Evolutionary conservation across 2,797 vertebrate species (phyloP).

Genomic region (Coracias cyanogaster): DNA sequence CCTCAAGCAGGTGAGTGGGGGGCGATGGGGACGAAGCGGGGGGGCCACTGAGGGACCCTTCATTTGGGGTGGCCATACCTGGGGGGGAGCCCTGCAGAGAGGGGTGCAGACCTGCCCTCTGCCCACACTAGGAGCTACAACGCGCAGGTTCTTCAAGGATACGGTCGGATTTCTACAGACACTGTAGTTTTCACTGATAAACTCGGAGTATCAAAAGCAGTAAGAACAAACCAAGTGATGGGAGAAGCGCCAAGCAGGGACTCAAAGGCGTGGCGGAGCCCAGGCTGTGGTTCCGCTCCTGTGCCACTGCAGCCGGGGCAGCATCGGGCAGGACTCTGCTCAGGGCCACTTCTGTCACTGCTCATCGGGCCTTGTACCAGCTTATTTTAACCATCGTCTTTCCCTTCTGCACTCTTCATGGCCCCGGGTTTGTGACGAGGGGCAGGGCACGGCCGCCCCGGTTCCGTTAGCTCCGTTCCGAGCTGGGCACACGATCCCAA

Average conservation of each 20-base stretch:
- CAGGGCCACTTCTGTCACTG: not conserved
- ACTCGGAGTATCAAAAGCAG: not conserved
- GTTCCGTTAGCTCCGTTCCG: fast-evolving
- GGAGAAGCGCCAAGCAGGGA: not conserved
- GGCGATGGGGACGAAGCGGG: fast-evolving
- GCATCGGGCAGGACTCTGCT: not conserved
- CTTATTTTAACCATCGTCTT: not conserved
- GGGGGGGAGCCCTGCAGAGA: fast-evolving
- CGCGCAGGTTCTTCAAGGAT: fast-evolving
- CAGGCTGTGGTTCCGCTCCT: not conserved
- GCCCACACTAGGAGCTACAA: not conserved
- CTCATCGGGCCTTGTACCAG: not conserved
- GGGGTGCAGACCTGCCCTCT: not conserved
- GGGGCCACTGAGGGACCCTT: fast-evolving
- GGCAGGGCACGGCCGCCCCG: fast-evolving
- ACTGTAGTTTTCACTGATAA: not conserved
- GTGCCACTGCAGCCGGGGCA: not conserved
- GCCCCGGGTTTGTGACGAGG: not conserved
- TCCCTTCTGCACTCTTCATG: not conserved
- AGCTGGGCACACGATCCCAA: fast-evolving
- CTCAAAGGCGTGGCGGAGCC: fast-evolving
- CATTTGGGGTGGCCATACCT: fast-evolving
- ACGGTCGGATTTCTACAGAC: not conserved
- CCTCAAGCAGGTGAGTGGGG: conserved; percentile 89
- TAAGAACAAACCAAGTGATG: fast-evolving